Conservation (phyloP, 2,888 invertebrate genomes). For the Synanthedon tipuliformis region DNA sequence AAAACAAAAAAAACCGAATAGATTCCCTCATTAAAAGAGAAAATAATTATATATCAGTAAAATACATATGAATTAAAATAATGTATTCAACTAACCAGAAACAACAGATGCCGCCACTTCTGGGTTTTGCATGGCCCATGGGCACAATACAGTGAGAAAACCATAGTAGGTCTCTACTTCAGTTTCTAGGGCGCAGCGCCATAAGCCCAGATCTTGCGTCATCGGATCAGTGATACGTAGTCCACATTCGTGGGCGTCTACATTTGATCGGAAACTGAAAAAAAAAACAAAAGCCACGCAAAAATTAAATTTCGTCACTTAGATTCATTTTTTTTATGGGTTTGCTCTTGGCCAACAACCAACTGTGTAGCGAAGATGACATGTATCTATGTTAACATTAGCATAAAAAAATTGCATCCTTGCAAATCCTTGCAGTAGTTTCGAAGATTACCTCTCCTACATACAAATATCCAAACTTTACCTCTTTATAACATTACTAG, state of each 20-base stretch:
- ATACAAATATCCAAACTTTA: too few species aligned
- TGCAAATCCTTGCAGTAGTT: too few species aligned
- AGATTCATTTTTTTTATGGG: too few species aligned
- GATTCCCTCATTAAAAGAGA: neutral
- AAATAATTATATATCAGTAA: slow-evolving; percentile 3
- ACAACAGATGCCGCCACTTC: slow-evolving; percentile 19
- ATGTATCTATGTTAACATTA: too few species aligned
- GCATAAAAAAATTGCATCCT: too few species aligned
- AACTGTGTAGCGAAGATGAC: too few species aligned
- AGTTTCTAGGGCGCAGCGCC: slow-evolving; percentile 53
- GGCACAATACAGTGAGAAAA: slow-evolving; percentile 34
- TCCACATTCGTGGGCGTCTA: slow-evolving; percentile 30
- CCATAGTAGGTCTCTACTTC: slow-evolving; percentile 31
- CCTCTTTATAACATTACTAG: too few species aligned
- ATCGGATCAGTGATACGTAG: slow-evolving; percentile 30
- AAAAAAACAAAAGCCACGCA: too few species aligned
- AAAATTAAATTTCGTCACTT: too few species aligned
- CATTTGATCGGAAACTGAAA: slow-evolving; percentile 25
- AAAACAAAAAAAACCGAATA: neutral
- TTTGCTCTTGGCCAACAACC: too few species aligned
- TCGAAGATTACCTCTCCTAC: too few species aligned
- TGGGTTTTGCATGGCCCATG: slow-evolving; percentile 25
- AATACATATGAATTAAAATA: slow-evolving; percentile 4
- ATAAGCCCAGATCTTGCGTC: slow-evolving; percentile 32
- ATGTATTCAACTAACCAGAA: slow-evolving; percentile 13